Conservation (phyloP, 2,797 vertebrate species). For the Phaenicophaeus curvirostris region DNA sequence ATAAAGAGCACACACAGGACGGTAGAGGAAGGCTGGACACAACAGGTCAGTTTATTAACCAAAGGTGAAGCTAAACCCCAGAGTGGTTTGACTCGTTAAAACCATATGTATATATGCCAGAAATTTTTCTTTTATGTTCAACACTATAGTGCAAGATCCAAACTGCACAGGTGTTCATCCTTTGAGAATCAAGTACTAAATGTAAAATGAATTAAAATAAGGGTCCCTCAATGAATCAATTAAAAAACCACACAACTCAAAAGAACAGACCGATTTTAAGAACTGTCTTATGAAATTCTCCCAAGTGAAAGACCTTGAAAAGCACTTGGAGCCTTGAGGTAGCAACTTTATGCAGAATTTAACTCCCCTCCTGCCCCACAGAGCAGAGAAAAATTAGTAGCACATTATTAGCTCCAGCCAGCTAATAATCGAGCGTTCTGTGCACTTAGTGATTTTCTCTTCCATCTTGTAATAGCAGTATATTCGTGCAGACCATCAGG, state of each 20-base stretch:
- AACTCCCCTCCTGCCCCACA: constrained; percentile 65
- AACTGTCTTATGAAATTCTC: constrained; percentile 70
- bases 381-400: constrained; percentile 71
- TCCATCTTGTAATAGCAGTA: constrained; percentile 63
- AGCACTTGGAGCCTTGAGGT: constrained; percentile 84
- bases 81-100: constrained; percentile 69
- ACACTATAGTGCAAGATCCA: constrained; percentile 69
- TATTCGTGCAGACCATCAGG: constrained; percentile 70
- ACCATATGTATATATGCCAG: constrained; percentile 58
- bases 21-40: constrained; percentile 63
- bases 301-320: constrained; percentile 77
- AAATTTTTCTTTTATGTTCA: constrained; percentile 53
- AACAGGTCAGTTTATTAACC: constrained; percentile 80
- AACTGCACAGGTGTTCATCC: constrained; percentile 62
- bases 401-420: constrained; percentile 68
- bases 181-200: constrained; percentile 72
- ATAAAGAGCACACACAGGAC: constrained; percentile 57
- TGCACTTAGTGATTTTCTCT: constrained; percentile 63
- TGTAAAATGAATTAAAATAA: constrained; percentile 71
- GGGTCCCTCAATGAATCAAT: constrained; percentile 61
- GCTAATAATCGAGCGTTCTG: constrained; percentile 66
- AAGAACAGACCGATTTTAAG: constrained; percentile 67
- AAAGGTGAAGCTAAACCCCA: constrained; percentile 73
- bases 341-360: constrained; percentile 81
- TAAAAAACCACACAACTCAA: constrained; percentile 44